Evolutionary conservation across 2,797 vertebrate species (phyloP).

Genomic region (Peromyscus melanophrys): DNA sequence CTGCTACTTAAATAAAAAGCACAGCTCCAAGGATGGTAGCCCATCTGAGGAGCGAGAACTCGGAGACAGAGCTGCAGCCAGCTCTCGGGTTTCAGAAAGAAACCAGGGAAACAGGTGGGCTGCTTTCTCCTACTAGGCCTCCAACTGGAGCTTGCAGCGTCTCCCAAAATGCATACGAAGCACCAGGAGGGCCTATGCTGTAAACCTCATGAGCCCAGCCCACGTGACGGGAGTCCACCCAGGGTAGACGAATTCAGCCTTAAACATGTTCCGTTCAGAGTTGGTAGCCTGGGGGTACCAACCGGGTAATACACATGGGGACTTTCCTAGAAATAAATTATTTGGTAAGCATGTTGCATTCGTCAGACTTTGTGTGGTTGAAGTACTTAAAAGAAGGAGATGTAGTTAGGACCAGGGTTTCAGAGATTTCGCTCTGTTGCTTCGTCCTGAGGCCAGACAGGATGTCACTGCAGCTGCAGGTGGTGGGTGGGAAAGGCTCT

Average conservation of each 20-base stretch:
- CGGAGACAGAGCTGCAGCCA: neutral
- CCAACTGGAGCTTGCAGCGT: neutral
- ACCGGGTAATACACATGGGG: accelerated
- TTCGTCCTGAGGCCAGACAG: neutral
- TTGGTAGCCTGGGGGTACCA: neutral
- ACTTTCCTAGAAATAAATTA: neutral
- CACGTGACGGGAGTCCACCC: neutral
- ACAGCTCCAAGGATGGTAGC: too few species aligned
- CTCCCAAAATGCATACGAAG: neutral
- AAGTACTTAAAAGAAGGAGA: neutral
- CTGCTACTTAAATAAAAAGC: neutral
- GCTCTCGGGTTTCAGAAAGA: neutral
- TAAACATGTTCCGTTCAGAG: neutral
- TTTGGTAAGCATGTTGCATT: too few species aligned
- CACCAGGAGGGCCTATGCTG: neutral
- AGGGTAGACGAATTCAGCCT: neutral
- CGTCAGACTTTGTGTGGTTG: neutral
- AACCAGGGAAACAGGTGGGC: too few species aligned
- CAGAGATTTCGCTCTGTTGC: neutral
- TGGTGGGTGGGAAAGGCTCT: neutral
- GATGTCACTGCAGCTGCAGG: neutral
- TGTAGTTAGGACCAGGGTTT: neutral
- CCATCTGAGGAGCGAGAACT: neutral
- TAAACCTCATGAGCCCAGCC: neutral
- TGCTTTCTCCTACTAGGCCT: neutral